A percentile compares a stretch with the other conserved stretches of the same genome.
These are phyloP conservation scores for Chlorops oryzae DNA, from an alignment of 1,140 invertebrate genomes.

Conservation along the genomic window DNA sequence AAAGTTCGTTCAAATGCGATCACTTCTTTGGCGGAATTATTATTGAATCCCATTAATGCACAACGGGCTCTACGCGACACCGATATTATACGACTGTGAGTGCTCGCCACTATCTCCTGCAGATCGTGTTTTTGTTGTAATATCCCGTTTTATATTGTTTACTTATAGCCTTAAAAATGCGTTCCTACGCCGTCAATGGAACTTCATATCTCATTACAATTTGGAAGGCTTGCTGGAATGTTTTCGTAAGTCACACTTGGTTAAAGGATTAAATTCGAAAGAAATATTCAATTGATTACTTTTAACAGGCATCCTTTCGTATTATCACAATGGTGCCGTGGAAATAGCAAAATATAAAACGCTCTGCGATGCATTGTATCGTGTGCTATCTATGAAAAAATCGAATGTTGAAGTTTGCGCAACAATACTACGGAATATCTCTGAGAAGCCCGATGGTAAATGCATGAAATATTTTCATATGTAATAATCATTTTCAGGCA, in stretches of 20 bases:
- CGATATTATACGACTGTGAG: conserved; percentile 35
- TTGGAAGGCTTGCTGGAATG: conserved; percentile 27
- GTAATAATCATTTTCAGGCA: too few species aligned
- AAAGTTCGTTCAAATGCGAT: conserved; percentile 29
- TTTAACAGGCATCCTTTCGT: conserved; percentile 26
- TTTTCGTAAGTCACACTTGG: conserved; percentile 17
- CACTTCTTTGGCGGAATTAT: conserved; percentile 28
- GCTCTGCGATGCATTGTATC: conserved; percentile 29
- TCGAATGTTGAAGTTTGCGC: conserved; percentile 4
- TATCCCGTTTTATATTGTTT: too few species aligned
- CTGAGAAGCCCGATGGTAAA: conserved; percentile 30
- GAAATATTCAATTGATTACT: not conserved
- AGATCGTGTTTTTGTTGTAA: too few species aligned
- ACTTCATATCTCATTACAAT: too few species aligned
- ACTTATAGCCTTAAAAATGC: too few species aligned
- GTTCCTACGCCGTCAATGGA: too few species aligned
- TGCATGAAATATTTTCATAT: too few species aligned
- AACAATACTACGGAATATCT: conserved; percentile 31
- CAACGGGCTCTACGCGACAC: conserved; percentile 27
- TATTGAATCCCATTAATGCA: conserved; percentile 30
- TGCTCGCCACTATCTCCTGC: too few species aligned
- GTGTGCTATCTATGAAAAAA: conserved; percentile 20
- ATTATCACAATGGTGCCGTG: conserved; percentile 28
- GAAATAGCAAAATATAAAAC: conserved; percentile 24
- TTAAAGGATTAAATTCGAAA: not conserved